Evolutionary conservation across 2,113 vertebrate species (phyloP), one percentile per base, ranked within the genome.

Genomic region (Nesogale talazaci): DNA sequence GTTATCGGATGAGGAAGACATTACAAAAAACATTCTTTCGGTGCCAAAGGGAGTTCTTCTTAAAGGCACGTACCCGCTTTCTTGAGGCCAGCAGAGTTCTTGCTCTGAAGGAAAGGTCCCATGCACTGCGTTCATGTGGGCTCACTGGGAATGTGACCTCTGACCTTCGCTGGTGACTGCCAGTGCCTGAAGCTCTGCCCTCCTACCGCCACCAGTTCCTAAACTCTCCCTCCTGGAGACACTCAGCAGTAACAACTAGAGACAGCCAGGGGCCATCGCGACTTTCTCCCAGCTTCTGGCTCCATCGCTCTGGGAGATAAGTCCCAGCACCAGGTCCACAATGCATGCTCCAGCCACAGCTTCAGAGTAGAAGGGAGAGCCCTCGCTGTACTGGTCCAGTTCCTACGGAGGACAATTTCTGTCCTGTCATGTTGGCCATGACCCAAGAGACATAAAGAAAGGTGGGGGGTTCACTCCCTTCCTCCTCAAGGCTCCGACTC

Each of bases 1-100:
- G 38, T 88, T 93, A 82, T 97, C 96, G 94, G 92, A 94, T 97
- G 95, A 97, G 94, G 97, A 96, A 85, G 92, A 96, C 90, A 83
- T 95, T 40, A 29, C 36, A n/a, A 38, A 57, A 82, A 92, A 78
- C 52, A 94, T 89, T 89, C 96, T 92, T 97, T 96, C 91, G 95
- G 87, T 76, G 89, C n/a, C 19, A 85, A 95, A 95, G 87, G 89
- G 96, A 94, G 88, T 70, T 79, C 95, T 96, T 42, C 85, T 31
- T 77, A 96, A 96, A 92, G 79, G 25, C 69, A 83, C 38, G 81
- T 40, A 94, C 46, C 74, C 20, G 70, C 40, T 95, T 70, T 25
- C 20, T 20, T 76, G 29, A 9, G n/a, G 34, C n/a, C 67, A 90
- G 52, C 75, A 92, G 61, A 74, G 29, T 87, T 85, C 90, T 79